phyloP scores from a whole-genome alignment of 2,113 vertebrate species.

The Calyptommatus sinebrachiatus region DNA sequence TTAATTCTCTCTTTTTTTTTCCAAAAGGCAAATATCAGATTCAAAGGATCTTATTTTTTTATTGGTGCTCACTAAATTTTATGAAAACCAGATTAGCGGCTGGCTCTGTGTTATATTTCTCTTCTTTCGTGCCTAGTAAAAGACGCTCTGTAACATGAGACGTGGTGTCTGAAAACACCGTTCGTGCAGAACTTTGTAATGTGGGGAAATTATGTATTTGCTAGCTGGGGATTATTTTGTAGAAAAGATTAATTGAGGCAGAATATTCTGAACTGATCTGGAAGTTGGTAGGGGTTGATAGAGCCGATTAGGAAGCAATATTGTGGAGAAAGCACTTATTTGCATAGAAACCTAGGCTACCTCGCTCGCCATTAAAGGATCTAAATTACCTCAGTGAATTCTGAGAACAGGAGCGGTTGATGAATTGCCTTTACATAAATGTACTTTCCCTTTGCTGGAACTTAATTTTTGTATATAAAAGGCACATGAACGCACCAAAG shows the following conservation, averaged over 20 bases:
- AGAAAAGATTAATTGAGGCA: conserved; percentile 75
- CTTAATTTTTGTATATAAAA: conserved; percentile 71
- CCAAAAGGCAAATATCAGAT: conserved; percentile 68
- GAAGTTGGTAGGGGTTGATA: conserved; percentile 61
- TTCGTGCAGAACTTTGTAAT: conserved; percentile 67
- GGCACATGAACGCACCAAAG: conserved; percentile 34
- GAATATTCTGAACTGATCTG: conserved; percentile 72
- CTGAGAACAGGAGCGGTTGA: conserved; percentile 82
- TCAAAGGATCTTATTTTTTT: conserved; percentile 58
- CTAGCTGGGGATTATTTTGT: conserved; percentile 79
- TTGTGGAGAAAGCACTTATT: conserved; percentile 65
- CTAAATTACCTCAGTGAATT: conserved; percentile 86
- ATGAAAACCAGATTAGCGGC: conserved; percentile 67
- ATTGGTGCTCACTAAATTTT: conserved; percentile 56
- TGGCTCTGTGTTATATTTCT: conserved; percentile 51
- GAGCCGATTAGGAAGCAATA: conserved; percentile 25
- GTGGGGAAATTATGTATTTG: conserved; percentile 78
- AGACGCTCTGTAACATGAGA: conserved; percentile 57
- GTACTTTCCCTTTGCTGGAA: conserved; percentile 75
- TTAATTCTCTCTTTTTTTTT: neutral
- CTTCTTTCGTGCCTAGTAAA: conserved; percentile 51
- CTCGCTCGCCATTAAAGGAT: conserved; percentile 80
- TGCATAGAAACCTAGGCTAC: conserved; percentile 77
- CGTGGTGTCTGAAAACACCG: conserved; percentile 47
- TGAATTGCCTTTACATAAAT: conserved; percentile 85